Evolutionary conservation across 2,797 vertebrate species (phyloP).

Genomic region (Enteromius treurensis): DNA sequence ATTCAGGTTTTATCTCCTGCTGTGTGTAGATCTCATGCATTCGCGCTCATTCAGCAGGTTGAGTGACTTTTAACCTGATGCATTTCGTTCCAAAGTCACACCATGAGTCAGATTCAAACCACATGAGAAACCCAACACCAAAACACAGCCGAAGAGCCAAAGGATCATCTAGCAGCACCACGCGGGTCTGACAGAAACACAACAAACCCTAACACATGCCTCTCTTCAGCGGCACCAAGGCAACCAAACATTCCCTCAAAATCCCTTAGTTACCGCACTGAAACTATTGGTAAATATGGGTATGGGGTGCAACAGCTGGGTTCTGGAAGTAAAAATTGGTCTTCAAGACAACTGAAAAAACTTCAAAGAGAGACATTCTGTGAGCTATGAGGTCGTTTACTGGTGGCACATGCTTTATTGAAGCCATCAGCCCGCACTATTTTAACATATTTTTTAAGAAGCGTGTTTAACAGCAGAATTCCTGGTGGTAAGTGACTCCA

Average conservation of each 20-base stretch:
- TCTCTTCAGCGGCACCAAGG: not conserved
- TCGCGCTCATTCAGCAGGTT: not conserved
- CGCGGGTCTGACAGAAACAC: constrained; percentile 1
- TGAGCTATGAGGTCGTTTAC: too few species aligned
- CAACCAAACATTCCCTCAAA: not conserved
- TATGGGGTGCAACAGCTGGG: not conserved
- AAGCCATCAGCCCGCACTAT: not conserved
- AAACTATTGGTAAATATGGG: not conserved
- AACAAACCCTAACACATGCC: constrained; percentile 28
- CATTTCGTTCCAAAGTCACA: not conserved
- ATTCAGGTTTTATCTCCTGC: not conserved
- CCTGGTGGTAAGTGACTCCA: not conserved
- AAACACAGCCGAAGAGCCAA: constrained; percentile 23
- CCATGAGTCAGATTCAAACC: constrained; percentile 2
- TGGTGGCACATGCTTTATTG: not conserved
- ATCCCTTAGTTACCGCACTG: not conserved
- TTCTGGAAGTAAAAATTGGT: not conserved
- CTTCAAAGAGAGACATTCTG: not conserved
- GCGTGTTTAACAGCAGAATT: not conserved
- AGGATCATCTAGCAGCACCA: constrained; percentile 23
- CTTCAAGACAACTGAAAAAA: not conserved
- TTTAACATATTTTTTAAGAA: not conserved
- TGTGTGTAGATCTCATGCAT: constrained; percentile 3
- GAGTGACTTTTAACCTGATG: constrained; percentile 6
- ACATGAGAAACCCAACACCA: constrained; percentile 27